Percentiles rank a stretch among this genome's conserved stretches.
phyloP scores from a whole-genome alignment of 2,113 vertebrate species.

The Gasterosteus nipponicus region DNA sequence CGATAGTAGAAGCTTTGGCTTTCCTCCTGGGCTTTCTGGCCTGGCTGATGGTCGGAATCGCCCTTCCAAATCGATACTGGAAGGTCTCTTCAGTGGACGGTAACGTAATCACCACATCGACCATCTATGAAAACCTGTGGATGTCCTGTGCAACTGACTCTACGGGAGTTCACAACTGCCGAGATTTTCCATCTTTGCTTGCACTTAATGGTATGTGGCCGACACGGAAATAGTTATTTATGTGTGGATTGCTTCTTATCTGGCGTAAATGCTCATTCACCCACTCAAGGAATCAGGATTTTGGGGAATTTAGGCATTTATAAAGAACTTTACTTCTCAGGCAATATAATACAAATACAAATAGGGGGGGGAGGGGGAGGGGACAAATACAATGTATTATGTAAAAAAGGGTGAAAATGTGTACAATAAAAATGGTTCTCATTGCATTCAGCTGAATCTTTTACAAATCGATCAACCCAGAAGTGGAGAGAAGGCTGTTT shows the following conservation, averaged over 20 bases:
- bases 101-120: slow-evolving; percentile 86
- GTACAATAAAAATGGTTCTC: background rate
- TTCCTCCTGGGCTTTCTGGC: slow-evolving; percentile 73
- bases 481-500: background rate
- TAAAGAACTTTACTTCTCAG: slow-evolving; percentile 6
- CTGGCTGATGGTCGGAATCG: slow-evolving; percentile 74
- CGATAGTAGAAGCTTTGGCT: slow-evolving; percentile 69
- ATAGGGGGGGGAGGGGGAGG: no score
- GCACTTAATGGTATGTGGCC: slow-evolving; percentile 82
- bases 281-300: background rate
- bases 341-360: background rate
- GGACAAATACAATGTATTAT: background rate
- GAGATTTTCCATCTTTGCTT: slow-evolving; percentile 87
- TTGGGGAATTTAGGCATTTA: background rate
- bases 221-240: background rate
- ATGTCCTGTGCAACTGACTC: slow-evolving; percentile 88
- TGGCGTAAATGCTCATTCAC: background rate
- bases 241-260: slow-evolving; percentile 11
- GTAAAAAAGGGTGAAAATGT: background rate
- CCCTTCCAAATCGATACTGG: slow-evolving; percentile 77
- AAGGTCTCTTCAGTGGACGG: slow-evolving; percentile 80
- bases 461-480: background rate
- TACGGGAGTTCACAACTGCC: slow-evolving; percentile 86
- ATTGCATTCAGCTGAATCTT: background rate
- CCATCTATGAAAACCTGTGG: slow-evolving; percentile 89